Evolutionary conservation across 1,140 invertebrate genomes (phyloP), one percentile per base, ranked within the genome.

Genomic region (Drosophila repleta): DNA sequence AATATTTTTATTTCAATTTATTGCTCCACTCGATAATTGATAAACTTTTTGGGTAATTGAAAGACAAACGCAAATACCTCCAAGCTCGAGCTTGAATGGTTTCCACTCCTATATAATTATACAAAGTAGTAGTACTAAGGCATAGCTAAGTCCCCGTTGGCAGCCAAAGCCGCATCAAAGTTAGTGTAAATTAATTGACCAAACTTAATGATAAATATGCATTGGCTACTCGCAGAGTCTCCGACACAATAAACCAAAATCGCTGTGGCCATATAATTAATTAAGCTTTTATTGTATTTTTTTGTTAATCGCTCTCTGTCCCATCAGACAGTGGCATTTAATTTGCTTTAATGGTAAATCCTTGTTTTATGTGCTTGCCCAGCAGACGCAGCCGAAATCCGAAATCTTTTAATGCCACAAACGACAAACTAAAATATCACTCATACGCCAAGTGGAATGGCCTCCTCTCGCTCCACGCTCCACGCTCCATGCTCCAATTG

Each of bases 401-500:
- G 46, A 85, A 85, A 88, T 88, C 84, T 88, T 80, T 88, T 88
- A 88, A 88, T 88, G 80, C 80, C 80, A 46, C 80, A 84, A 74
- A 69, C 64, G 79, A 74, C 56, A 77, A 82, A 82, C 79, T 82
- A 82, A 82, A 82, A 84, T 84, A 79, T 84, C 79, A 82, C 79
- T 82, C 80, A 84, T 84, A 84, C 80, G 80, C 80, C 80, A 66
- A 70, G 66, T 53, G 74, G 61, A 0, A 15, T 6, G 7, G 10
- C 29, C 43, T 11, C 43, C 43, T 7, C 29, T 37, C 48, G 5
- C 5, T 10, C 17, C 10, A 13, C 21, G 29, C 48, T 48, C 45
- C 41, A 46, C n/a, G n/a, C n/a, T n/a, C n/a, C n/a, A n/a, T n/a
- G 32, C 49, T 51, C 45, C 43, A 49, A 49, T 49, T 52, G 20